phyloP scores from a whole-genome alignment of 2,888 invertebrate species.

The Pegoplata infirma region DNA sequence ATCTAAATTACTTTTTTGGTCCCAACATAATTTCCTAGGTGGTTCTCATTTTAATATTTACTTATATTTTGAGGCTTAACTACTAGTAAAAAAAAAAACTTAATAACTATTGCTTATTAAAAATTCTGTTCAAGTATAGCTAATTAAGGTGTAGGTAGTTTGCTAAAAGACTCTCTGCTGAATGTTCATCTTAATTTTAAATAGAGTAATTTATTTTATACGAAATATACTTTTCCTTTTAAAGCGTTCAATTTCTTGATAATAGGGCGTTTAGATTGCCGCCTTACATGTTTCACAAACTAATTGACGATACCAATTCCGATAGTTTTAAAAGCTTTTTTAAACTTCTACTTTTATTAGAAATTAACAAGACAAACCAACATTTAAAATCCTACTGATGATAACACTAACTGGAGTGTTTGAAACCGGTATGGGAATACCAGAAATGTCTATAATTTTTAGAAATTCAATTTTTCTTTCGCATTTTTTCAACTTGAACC shows the following conservation, averaged over 20 bases:
- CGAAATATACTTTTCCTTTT: background rate
- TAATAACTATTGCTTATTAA: background rate
- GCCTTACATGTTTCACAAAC: too few species aligned
- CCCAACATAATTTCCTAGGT: background rate
- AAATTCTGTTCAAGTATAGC: conserved; percentile 30
- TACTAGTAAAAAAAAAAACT: background rate
- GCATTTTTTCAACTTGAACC: too few species aligned
- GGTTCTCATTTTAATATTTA: background rate
- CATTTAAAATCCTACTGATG: too few species aligned
- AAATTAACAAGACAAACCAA: too few species aligned
- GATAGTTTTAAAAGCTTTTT: too few species aligned
- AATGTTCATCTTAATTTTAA: background rate
- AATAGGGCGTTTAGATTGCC: background rate
- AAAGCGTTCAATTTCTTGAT: background rate
- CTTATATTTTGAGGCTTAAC: background rate
- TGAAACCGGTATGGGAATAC: too few species aligned
- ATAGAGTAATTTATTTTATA: background rate
- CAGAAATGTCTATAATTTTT: too few species aligned
- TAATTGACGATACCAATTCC: too few species aligned
- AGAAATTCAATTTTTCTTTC: too few species aligned
- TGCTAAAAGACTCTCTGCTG: background rate
- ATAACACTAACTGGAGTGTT: too few species aligned
- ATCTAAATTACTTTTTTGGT: too few species aligned
- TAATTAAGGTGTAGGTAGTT: conserved; percentile 38
- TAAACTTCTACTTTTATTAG: too few species aligned